Percentiles rank a stretch among this genome's conserved stretches.
These are phyloP conservation scores for Eleginops maclovinus DNA, from an alignment of 2,113 vertebrate genomes.

Conservation along the genomic window DNA sequence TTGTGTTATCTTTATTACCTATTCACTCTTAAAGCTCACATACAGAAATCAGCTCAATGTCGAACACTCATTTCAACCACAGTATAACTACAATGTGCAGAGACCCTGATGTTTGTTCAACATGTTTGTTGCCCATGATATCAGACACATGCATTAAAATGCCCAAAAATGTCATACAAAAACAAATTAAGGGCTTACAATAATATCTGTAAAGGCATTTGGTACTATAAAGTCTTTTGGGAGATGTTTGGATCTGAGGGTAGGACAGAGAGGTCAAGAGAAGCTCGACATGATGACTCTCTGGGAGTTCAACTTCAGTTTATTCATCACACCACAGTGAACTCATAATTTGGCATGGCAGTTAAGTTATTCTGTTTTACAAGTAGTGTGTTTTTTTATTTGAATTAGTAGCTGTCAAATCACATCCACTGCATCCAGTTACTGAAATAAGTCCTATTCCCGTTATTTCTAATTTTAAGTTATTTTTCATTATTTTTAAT, in stretches of 20 bases:
- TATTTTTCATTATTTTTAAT: background rate
- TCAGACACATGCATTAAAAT: constrained; percentile 46
- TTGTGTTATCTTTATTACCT: constrained; percentile 7
- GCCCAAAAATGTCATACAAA: background rate
- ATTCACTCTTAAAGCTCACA: constrained; percentile 27
- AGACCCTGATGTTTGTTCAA: constrained; percentile 34
- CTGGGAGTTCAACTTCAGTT: constrained; percentile 18
- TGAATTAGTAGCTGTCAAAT: background rate
- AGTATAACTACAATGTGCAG: constrained; percentile 47
- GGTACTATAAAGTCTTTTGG: constrained; percentile 22
- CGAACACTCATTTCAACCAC: background rate
- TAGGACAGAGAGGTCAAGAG: constrained; percentile 1
- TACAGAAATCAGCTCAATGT: constrained; percentile 15
- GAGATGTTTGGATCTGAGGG: constrained; percentile 28
- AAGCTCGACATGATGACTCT: constrained; percentile 12
- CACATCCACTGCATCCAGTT: background rate
- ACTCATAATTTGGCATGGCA: constrained; percentile 27
- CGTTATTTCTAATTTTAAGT: background rate
- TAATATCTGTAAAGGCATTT: constrained; percentile 29
- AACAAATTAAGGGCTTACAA: background rate
- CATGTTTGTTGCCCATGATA: constrained; percentile 5
- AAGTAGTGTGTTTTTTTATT: background rate
- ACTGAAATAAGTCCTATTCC: background rate
- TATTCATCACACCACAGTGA: constrained; percentile 15
- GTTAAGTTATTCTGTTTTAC: background rate